phyloP scores from a whole-genome alignment of 2,888 invertebrate genomes.

The Rhamphomyia laevipes region DNA sequence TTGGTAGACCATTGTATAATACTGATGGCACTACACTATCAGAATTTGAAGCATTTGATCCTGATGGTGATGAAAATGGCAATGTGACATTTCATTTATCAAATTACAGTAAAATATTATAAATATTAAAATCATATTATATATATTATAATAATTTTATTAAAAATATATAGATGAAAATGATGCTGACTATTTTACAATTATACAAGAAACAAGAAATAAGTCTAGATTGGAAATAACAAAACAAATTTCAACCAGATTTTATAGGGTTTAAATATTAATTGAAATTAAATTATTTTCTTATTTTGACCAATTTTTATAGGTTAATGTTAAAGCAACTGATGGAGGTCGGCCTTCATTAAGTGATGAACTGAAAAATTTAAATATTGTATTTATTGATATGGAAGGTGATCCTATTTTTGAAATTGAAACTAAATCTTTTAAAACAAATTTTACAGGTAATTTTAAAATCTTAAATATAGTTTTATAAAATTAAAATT shows the following conservation, averaged over 20 bases:
- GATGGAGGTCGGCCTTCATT: conserved; percentile 38
- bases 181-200: conserved; percentile 17
- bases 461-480: not conserved
- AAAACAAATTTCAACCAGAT: conserved; percentile 11
- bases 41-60: conserved; percentile 42
- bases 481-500: conserved; percentile 16
- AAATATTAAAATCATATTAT: not conserved
- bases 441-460: conserved; percentile 21
- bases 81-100: conserved; percentile 37
- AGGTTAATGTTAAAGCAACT: conserved; percentile 41
- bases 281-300: conserved; percentile 2
- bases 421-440: conserved; percentile 18
- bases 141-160: too few relatives aligned
- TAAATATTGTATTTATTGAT: conserved; percentile 40
- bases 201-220: conserved; percentile 16
- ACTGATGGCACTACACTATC: conserved; percentile 34
- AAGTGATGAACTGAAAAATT: conserved; percentile 19
- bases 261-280: conserved; percentile 16
- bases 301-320: too few relatives aligned
- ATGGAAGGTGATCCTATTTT: conserved; percentile 41
- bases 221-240: conserved; percentile 16
- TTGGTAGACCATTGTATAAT: conserved; percentile 17
- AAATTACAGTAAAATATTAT: not conserved
- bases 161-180: conserved; percentile 17
- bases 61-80: conserved; percentile 46